phyloP scores from a whole-genome alignment of 1,140 invertebrate species.

The Oncopodura yosiiana region DNA sequence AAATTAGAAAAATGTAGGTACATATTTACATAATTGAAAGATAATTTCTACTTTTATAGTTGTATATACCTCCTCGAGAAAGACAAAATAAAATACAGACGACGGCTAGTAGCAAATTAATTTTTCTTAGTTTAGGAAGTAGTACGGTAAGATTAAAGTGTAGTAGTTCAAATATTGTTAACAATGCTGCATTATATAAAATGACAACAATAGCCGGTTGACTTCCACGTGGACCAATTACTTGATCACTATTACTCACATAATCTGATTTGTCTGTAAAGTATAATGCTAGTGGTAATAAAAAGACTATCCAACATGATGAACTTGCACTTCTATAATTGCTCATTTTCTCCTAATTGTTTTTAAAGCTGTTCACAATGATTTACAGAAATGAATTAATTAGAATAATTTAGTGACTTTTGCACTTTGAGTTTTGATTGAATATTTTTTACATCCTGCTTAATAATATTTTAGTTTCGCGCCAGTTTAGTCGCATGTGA shows the following conservation, averaged over 20 bases:
- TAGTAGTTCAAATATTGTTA: neutral
- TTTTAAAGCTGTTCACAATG: too few species aligned
- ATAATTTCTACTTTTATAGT: neutral
- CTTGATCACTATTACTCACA: neutral
- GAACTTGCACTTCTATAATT: constrained; percentile 24
- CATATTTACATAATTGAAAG: neutral
- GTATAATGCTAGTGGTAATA: constrained; percentile 25
- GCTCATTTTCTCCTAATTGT: too few species aligned
- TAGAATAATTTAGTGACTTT: too few species aligned
- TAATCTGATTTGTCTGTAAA: neutral
- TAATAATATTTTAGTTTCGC: too few species aligned
- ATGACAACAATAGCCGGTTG: constrained; percentile 5
- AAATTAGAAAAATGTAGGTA: neutral
- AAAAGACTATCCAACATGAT: constrained; percentile 16
- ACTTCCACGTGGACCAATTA: too few species aligned
- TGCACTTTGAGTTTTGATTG: too few species aligned
- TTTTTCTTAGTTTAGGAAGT: neutral
- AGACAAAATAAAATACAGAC: neutral
- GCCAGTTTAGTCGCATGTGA: too few species aligned
- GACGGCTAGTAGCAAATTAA: neutral
- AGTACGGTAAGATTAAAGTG: neutral
- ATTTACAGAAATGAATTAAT: too few species aligned
- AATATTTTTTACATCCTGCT: too few species aligned
- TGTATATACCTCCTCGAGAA: neutral
- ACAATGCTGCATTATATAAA: constrained; percentile 8